phyloP scores from a whole-genome alignment of 1,140 invertebrate species.

The Condylostylus longicornis region DNA sequence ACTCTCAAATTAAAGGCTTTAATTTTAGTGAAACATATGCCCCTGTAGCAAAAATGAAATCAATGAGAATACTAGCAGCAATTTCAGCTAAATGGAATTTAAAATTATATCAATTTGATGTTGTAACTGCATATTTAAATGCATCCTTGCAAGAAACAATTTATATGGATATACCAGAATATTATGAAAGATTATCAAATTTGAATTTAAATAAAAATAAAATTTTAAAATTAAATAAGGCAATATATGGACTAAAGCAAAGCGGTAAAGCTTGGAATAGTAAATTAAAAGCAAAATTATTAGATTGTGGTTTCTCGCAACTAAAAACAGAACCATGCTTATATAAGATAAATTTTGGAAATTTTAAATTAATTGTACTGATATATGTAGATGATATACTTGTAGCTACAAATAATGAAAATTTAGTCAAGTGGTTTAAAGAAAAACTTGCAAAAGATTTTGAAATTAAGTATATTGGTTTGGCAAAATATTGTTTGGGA shows the following conservation, averaged over 20 bases:
- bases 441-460: neutral
- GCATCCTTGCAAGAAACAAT: conserved; percentile 29
- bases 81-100: conserved; percentile 20
- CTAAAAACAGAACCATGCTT: no score
- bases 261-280: conserved; percentile 17
- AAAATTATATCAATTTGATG: conserved; percentile 24
- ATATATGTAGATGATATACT: conserved; percentile 3
- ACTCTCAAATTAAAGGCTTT: conserved; percentile 15
- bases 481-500: neutral
- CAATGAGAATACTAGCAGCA: conserved; percentile 26
- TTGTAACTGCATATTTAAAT: conserved; percentile 32
- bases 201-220: neutral
- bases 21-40: conserved; percentile 28
- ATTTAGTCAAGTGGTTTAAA: neutral
- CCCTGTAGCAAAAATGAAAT: conserved; percentile 19
- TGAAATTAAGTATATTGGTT: neutral
- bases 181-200: conserved; percentile 16
- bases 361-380: no score
- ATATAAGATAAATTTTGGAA: no score
- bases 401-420: neutral
- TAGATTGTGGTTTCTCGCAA: conserved; percentile 8
- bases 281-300: conserved; percentile 10
- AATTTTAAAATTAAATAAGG: conserved; percentile 18
- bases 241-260: conserved; percentile 24
- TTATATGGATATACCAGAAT: conserved; percentile 30